Percentiles rank a stretch among this genome's conserved stretches.
phyloP scores from a whole-genome alignment of 2,113 vertebrate species.

The Lipophrys pholis region DNA sequence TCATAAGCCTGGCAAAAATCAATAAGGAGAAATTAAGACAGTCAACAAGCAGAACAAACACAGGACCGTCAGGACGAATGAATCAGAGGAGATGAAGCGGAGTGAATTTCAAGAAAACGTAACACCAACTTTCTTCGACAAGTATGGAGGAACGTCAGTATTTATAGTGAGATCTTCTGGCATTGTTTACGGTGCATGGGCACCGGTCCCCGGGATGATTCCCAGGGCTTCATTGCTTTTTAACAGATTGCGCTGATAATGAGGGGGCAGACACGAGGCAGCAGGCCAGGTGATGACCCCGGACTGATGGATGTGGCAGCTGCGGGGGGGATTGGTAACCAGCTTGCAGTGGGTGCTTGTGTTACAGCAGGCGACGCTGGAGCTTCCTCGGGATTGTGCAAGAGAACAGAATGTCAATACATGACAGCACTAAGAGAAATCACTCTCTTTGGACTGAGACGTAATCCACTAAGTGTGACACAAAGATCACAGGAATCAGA shows the following conservation, averaged over 20 bases:
- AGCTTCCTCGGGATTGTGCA: slow-evolving; percentile 18
- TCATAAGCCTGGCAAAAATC: slow-evolving; percentile 36
- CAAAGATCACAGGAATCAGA: not conserved
- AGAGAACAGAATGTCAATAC: slow-evolving; percentile 8
- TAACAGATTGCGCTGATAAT: slow-evolving; percentile 69
- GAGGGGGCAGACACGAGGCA: slow-evolving; percentile 67
- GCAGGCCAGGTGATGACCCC: slow-evolving; percentile 72
- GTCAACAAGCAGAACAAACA: slow-evolving; percentile 46
- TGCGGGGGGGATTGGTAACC: slow-evolving; percentile 62
- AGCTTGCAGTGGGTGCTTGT: slow-evolving; percentile 42
- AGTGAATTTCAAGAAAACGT: slow-evolving; percentile 33
- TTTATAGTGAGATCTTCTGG: slow-evolving; percentile 38
- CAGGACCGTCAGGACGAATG: not conserved
- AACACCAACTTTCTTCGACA: slow-evolving; percentile 14
- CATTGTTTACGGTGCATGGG: slow-evolving; percentile 50
- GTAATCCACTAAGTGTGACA: slow-evolving; percentile 9
- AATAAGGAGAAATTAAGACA: slow-evolving; percentile 51
- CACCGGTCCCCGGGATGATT: slow-evolving; percentile 33
- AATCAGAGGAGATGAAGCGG: slow-evolving; percentile 1
- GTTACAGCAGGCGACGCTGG: slow-evolving; percentile 58
- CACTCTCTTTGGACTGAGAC: slow-evolving; percentile 15
- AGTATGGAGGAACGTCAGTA: slow-evolving; percentile 43
- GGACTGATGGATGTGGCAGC: slow-evolving; percentile 75
- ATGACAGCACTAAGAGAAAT: slow-evolving; percentile 29
- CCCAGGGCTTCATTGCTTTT: slow-evolving; percentile 63